These are phyloP conservation scores for Brachylomia viminalis DNA, from an alignment of 2,888 invertebrate genomes.

Conservation along the genomic window DNA sequence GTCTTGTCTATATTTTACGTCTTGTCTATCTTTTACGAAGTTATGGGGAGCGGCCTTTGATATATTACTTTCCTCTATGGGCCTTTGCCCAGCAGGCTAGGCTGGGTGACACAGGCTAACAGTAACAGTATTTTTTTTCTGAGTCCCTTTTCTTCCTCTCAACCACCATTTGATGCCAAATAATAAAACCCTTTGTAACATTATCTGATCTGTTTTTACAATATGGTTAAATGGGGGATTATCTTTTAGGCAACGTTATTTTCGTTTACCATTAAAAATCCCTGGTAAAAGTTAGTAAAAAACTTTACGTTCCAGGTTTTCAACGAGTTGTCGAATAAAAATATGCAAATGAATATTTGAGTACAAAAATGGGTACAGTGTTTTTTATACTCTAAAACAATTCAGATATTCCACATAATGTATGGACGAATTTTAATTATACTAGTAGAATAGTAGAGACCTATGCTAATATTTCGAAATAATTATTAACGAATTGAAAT, in stretches of 20 bases:
- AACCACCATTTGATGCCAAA: background rate
- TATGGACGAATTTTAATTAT: conserved; percentile 18
- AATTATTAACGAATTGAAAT: conserved; percentile 32
- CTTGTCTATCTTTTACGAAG: no score
- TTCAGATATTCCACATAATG: conserved; percentile 27
- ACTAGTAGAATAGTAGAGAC: conserved; percentile 2
- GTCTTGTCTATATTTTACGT: no score
- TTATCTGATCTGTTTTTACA: conserved; percentile 4
- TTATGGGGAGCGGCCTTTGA: no score
- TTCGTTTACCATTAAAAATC: conserved; percentile 16
- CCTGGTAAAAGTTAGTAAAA: conserved; percentile 32
- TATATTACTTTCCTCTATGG: no score
- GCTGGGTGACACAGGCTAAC: background rate
- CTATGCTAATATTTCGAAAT: conserved; percentile 29
- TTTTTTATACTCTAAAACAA: conserved; percentile 32
- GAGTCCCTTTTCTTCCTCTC: background rate
- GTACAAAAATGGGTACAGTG: conserved; percentile 34
- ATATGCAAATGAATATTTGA: conserved; percentile 56
- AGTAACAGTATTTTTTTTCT: background rate
- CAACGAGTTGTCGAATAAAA: conserved; percentile 52
- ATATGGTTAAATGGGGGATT: background rate
- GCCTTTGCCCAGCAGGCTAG: no score
- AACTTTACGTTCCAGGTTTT: conserved; percentile 27
- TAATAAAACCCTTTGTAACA: background rate
- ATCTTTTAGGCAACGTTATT: conserved; percentile 7